Percentiles rank a stretch among this genome's conserved stretches.
Evolutionary conservation across 2,888 invertebrate genomes (phyloP).

Genomic region (Ptychoptera contaminata): DNA sequence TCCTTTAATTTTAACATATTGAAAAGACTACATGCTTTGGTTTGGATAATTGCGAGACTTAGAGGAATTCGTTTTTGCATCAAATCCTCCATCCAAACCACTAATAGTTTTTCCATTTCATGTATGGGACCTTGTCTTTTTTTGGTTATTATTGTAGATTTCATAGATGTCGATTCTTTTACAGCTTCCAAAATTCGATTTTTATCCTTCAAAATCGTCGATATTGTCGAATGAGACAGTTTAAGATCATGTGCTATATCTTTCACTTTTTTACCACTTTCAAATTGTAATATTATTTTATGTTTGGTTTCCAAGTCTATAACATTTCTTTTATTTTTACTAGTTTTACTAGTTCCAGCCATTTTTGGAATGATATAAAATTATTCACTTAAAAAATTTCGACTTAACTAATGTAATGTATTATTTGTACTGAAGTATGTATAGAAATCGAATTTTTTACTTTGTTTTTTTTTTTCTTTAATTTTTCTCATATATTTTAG

Average conservation of each 20-base stretch:
- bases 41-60: background rate
- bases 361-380: background rate
- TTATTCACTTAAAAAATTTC: conserved; percentile 1
- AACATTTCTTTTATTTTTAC: conserved; percentile 1
- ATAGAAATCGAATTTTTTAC: no score
- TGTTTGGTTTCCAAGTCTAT: conserved; percentile 2
- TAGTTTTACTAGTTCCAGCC: conserved; percentile 1
- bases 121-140: conserved; percentile 1
- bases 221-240: conserved; percentile 1
- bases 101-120: conserved; percentile 2
- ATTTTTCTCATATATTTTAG: background rate
- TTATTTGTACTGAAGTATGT: background rate
- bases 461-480: no score
- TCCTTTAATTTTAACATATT: conserved; percentile 3
- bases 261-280: conserved; percentile 1
- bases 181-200: conserved; percentile 1
- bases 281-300: conserved; percentile 2
- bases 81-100: conserved; percentile 1
- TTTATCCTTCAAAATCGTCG: background rate
- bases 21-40: conserved; percentile 3
- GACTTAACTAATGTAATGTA: conserved; percentile 1
- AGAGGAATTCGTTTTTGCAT: no score
- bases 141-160: conserved; percentile 1
- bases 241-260: conserved; percentile 1
- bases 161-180: conserved; percentile 2